These are phyloP conservation scores for Crossaster papposus DNA, from an alignment of 53 echinoderm and acorn worm species.

Conservation along the genomic window DNA sequence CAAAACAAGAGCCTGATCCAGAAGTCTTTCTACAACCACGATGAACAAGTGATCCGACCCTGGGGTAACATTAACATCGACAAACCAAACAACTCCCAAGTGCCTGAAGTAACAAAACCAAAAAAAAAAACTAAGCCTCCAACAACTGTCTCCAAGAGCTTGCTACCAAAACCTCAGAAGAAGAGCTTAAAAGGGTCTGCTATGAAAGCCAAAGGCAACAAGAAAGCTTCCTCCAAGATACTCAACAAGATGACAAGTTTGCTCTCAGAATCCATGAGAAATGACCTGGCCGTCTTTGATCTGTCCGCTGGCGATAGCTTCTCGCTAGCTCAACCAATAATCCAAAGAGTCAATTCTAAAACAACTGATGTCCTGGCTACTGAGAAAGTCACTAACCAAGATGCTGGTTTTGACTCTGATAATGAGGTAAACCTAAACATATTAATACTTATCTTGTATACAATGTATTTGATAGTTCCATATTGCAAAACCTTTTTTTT, in stretches of 20 bases:
- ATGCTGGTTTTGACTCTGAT: neutral
- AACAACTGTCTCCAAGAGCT: slow-evolving; percentile 2
- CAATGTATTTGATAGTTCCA: neutral
- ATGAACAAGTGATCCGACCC: slow-evolving; percentile 38
- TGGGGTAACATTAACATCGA: slow-evolving; percentile 43
- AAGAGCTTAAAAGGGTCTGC: neutral
- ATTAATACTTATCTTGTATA: neutral
- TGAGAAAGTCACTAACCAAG: neutral
- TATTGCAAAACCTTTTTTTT: neutral
- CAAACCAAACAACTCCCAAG: neutral
- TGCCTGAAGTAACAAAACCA: neutral
- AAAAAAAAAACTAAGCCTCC: neutral
- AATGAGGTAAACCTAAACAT: neutral
- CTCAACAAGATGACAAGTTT: slow-evolving; percentile 16
- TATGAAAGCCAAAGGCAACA: neutral
- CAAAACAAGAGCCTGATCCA: neutral
- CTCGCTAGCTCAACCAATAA: slow-evolving; percentile 66
- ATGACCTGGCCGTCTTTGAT: slow-evolving; percentile 74
- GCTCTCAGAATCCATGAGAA: slow-evolving; percentile 31
- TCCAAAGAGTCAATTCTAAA: slow-evolving; percentile 15
- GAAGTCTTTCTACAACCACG: slow-evolving; percentile 23
- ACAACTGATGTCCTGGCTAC: neutral
- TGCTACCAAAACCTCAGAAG: slow-evolving; percentile 22
- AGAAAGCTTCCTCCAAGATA: slow-evolving; percentile 1
- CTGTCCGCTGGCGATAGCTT: slow-evolving; percentile 80